phyloP scores from a whole-genome alignment of 2,113 vertebrate genomes.

The Ceyx cyanopectus region DNA sequence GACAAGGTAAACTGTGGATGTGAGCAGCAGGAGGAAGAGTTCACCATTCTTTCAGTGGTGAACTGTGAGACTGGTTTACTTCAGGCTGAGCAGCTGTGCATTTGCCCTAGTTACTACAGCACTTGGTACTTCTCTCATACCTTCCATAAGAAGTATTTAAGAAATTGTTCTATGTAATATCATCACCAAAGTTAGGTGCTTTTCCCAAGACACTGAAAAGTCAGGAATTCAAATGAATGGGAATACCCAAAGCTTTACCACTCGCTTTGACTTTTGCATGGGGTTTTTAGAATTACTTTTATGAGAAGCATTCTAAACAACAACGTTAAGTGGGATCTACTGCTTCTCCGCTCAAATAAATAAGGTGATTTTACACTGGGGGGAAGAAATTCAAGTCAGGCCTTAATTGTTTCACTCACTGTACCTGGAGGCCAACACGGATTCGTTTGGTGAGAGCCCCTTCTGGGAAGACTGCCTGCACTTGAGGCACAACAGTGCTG shows the following conservation, averaged over 20 bases:
- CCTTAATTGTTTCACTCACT: not conserved
- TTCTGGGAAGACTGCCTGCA: slow-evolving; percentile 96
- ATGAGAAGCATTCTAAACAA: not conserved
- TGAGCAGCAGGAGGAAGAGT: not conserved
- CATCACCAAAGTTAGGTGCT: not conserved
- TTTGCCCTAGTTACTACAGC: not conserved
- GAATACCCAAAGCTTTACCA: not conserved
- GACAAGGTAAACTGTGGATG: not conserved
- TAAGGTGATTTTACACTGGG: not conserved
- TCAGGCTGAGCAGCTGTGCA: not conserved
- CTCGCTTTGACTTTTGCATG: not conserved
- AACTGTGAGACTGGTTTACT: not conserved
- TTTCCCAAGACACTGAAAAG: not conserved
- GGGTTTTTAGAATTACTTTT: not conserved
- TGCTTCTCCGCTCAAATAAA: not conserved
- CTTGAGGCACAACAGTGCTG: slow-evolving; percentile 94
- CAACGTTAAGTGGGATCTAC: fast-evolving
- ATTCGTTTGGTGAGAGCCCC: slow-evolving; percentile 96
- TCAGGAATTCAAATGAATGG: not conserved
- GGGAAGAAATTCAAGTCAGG: not conserved
- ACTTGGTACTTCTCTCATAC: not conserved
- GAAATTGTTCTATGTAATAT: not conserved
- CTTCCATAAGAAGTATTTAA: not conserved
- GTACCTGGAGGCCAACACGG: slow-evolving; percentile 96
- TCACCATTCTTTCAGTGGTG: not conserved